These are phyloP conservation scores for Hippocampus guttulatus DNA, from an alignment of 2,113 vertebrate species.

Conservation along the genomic window DNA sequence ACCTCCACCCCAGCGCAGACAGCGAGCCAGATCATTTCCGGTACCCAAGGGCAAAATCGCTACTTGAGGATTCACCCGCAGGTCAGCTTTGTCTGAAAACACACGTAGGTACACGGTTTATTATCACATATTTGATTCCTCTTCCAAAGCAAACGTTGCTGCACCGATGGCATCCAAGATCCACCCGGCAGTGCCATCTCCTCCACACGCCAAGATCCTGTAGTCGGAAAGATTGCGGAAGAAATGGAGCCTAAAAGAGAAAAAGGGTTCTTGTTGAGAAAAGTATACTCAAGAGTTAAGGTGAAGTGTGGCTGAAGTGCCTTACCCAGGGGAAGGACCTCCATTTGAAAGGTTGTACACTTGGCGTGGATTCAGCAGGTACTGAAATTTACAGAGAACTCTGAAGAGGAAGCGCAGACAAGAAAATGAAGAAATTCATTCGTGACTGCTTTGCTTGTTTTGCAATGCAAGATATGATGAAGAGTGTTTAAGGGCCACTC, in stretches of 20 bases:
- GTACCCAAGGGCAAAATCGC: constrained; percentile 82
- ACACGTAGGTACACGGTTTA: neutral
- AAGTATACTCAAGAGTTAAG: neutral
- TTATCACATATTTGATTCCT: neutral
- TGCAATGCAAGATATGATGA: neutral
- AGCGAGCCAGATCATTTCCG: constrained; percentile 80
- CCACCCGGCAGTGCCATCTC: constrained; percentile 92
- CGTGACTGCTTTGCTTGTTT: neutral
- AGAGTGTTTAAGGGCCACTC: neutral
- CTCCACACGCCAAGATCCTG: constrained; percentile 86
- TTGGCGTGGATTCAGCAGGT: constrained; percentile 87
- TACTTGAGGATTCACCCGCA: constrained; percentile 75
- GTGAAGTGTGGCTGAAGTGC: neutral
- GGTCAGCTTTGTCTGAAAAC: constrained; percentile 77
- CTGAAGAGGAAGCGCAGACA: constrained; percentile 56
- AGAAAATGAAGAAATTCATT: neutral
- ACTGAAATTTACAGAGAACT: constrained; percentile 87
- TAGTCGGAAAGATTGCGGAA: constrained; percentile 79
- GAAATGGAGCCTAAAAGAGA: constrained; percentile 76
- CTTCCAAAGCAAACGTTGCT: neutral
- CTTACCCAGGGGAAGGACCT: constrained; percentile 80
- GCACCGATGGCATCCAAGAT: constrained; percentile 87
- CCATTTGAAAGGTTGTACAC: constrained; percentile 84
- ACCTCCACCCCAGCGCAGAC: constrained; percentile 90
- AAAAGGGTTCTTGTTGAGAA: neutral